Percentiles rank a stretch among this genome's conserved stretches.
These are phyloP conservation scores for Ennomos fuscantarius DNA, from an alignment of 2,888 invertebrate genomes.

Conservation along the genomic window DNA sequence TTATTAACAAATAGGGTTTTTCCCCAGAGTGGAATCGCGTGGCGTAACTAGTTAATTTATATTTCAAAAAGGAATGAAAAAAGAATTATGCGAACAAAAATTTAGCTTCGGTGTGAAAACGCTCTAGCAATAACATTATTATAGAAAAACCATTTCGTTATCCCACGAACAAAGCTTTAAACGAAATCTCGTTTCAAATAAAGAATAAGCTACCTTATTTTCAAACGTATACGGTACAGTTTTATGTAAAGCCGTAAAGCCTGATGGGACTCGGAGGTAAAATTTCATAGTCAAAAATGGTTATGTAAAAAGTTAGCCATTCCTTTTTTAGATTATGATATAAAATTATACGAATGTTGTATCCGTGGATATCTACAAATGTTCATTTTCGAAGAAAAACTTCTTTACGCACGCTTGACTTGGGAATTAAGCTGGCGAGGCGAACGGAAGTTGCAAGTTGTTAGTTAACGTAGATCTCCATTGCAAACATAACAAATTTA, in stretches of 20 bases:
- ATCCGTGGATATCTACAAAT: too few relatives aligned
- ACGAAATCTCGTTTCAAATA: slow-evolving; percentile 1
- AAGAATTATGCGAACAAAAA: slow-evolving; percentile 23
- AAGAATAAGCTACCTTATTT: slow-evolving; percentile 16
- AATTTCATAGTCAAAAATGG: slow-evolving; percentile 4
- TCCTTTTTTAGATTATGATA: slow-evolving; percentile 12
- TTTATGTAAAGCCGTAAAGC: slow-evolving; percentile 4
- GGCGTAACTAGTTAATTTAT: too few relatives aligned
- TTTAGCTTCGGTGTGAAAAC: neutral
- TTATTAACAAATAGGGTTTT: too few relatives aligned
- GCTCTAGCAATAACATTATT: slow-evolving; percentile 26
- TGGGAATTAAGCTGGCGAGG: too few relatives aligned
- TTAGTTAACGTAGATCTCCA: too few relatives aligned
- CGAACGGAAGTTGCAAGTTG: too few relatives aligned
- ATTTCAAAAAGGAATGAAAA: too few relatives aligned
- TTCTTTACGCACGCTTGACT: too few relatives aligned
- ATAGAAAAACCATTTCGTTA: slow-evolving; percentile 30
- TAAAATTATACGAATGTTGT: slow-evolving; percentile 1
- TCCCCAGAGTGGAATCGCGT: too few relatives aligned
- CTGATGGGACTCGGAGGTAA: slow-evolving; percentile 4
- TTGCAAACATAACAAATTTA: too few relatives aligned
- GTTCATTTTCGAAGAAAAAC: too few relatives aligned
- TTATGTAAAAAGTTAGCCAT: slow-evolving; percentile 6
- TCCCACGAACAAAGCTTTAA: slow-evolving; percentile 5
- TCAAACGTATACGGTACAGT: slow-evolving; percentile 1